These are phyloP conservation scores for Microtus oregoni DNA, from an alignment of 2,113 vertebrate species.

Conservation along the genomic window DNA sequence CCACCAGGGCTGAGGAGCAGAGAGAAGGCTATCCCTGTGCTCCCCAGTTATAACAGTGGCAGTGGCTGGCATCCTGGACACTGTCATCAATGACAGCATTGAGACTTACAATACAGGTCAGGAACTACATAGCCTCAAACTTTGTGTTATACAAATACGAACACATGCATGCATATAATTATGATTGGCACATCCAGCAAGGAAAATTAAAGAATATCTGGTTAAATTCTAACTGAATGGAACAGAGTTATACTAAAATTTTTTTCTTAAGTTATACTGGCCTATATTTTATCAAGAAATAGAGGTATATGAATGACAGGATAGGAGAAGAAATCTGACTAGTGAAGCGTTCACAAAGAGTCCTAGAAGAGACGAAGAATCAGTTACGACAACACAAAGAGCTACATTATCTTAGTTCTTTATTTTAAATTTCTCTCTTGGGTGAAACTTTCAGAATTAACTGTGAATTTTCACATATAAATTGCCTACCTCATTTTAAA, in stretches of 20 bases:
- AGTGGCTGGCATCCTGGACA: neutral
- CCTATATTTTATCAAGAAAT: conserved; percentile 16
- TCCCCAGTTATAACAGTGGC: neutral
- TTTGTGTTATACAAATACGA: neutral
- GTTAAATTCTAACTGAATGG: neutral
- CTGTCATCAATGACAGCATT: neutral
- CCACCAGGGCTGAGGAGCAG: neutral
- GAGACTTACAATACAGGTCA: neutral
- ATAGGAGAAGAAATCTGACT: no score
- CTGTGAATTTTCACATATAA: neutral
- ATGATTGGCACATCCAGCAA: neutral
- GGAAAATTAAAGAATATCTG: neutral
- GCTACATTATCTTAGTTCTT: conserved; percentile 1
- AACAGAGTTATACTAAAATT: neutral
- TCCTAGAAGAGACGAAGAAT: neutral
- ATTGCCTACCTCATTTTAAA: neutral
- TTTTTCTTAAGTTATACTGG: neutral
- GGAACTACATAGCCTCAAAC: neutral
- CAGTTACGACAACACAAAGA: neutral
- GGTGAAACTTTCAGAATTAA: neutral
- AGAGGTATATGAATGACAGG: neutral
- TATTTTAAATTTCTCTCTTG: conserved; percentile 7
- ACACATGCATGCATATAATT: neutral
- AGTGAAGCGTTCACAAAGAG: neutral
- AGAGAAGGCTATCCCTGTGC: neutral